Evolutionary conservation across 2,113 vertebrate species (phyloP).

Genomic region (Prinia subflava): DNA sequence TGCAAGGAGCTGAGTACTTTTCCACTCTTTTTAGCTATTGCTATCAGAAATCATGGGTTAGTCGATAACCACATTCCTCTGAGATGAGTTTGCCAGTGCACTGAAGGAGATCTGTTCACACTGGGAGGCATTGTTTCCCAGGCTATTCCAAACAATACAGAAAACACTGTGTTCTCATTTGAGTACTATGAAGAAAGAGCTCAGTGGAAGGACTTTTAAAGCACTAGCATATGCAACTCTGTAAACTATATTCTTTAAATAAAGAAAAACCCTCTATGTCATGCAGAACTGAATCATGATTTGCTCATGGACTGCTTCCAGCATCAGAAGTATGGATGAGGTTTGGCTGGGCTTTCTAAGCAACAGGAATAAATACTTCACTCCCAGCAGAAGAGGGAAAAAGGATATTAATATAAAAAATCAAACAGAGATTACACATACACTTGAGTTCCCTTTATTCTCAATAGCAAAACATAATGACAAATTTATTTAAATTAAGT

Average conservation of each 20-base stretch:
- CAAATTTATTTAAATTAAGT: background rate
- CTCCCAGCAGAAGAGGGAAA: background rate
- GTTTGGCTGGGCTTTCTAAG: background rate
- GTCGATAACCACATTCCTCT: slow-evolving; percentile 40
- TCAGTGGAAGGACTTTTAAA: slow-evolving; percentile 15
- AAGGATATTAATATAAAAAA: background rate
- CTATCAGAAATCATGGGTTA: slow-evolving; percentile 47
- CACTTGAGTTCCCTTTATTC: background rate
- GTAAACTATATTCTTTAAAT: slow-evolving; percentile 35
- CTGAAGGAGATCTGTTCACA: slow-evolving; percentile 37
- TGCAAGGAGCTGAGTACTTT: slow-evolving; percentile 36
- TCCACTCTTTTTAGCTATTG: slow-evolving; percentile 45
- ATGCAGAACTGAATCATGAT: background rate
- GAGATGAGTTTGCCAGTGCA: slow-evolving; percentile 40
- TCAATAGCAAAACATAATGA: background rate
- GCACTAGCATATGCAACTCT: slow-evolving; percentile 7
- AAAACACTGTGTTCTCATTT: slow-evolving; percentile 31
- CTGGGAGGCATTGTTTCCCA: slow-evolving; percentile 49
- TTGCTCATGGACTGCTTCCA: background rate
- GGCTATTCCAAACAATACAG: slow-evolving; percentile 50
- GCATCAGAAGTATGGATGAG: slow-evolving; percentile 16
- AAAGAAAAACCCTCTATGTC: slow-evolving; percentile 10
- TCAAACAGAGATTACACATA: background rate
- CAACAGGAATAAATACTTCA: slow-evolving; percentile 1
- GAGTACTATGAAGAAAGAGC: slow-evolving; percentile 8